Conservation (phyloP, 1,140 invertebrate species). For the Achroia grisella region DNA sequence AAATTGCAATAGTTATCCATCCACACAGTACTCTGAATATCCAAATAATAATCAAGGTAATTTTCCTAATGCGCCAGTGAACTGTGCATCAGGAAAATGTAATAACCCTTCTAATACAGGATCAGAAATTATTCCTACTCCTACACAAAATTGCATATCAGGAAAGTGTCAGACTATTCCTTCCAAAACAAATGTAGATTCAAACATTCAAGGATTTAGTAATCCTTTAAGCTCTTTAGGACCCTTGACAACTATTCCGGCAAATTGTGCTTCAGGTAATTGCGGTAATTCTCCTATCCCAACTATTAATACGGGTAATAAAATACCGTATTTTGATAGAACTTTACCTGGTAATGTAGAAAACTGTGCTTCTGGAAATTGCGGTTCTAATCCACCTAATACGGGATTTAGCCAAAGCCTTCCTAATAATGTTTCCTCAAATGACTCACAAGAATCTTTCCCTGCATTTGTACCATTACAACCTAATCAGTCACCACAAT, state of each 20-base stretch:
- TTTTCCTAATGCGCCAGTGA: neutral
- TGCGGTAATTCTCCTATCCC: neutral
- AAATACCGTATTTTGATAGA: too few relatives aligned
- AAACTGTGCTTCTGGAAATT: constrained; percentile 13
- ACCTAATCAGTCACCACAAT: too few relatives aligned
- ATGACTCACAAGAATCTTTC: too few relatives aligned
- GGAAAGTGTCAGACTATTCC: neutral
- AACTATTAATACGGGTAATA: neutral
- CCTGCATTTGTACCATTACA: too few relatives aligned
- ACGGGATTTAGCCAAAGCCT: neutral
- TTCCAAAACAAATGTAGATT: neutral
- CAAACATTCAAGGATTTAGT: constrained; percentile 1
- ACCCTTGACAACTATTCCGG: neutral
- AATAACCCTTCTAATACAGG: constrained; percentile 1
- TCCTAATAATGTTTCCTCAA: neutral
- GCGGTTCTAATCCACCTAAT: too few relatives aligned
- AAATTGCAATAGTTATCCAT: too few relatives aligned
- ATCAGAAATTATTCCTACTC: neutral
- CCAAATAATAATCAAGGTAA: too few relatives aligned
- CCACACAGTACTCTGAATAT: too few relatives aligned
- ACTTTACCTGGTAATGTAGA: too few relatives aligned
- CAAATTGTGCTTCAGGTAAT: neutral
- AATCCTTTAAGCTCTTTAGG: neutral
- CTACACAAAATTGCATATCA: constrained; percentile 4
- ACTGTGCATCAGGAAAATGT: constrained; percentile 6